Conservation (phyloP, 1,140 invertebrate genomes). For the Hyles vespertilio region DNA sequence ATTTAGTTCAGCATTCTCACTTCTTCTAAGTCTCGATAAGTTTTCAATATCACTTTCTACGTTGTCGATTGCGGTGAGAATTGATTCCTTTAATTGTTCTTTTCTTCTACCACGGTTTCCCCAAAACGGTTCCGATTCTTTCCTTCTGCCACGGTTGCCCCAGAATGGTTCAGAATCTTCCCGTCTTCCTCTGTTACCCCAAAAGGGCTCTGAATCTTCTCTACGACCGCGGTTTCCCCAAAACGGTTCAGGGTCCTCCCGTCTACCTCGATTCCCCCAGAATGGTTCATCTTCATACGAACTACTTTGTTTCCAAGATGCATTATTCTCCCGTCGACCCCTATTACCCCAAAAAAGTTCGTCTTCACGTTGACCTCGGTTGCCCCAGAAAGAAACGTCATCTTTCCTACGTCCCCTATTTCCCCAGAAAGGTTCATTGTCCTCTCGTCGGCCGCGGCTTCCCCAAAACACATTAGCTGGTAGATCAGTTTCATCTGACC, state of each 20-base stretch:
- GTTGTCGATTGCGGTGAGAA: constrained; percentile 40
- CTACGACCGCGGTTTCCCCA: constrained; percentile 53
- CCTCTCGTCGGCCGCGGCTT: constrained; percentile 24
- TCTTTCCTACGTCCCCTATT: constrained; percentile 27
- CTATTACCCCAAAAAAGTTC: constrained; percentile 27
- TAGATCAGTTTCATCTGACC: constrained; percentile 24
- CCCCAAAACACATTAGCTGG: constrained; percentile 20
- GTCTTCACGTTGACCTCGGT: constrained; percentile 31
- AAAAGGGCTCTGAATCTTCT: constrained; percentile 43
- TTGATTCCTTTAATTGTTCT: constrained; percentile 39
- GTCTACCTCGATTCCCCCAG: constrained; percentile 37
- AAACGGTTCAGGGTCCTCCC: constrained; percentile 33
- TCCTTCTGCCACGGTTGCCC: constrained; percentile 40
- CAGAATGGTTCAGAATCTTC: constrained; percentile 37
- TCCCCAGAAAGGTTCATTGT: constrained; percentile 40
- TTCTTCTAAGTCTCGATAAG: constrained; percentile 31
- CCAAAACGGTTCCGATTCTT: constrained; percentile 52
- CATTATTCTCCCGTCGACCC: constrained; percentile 21
- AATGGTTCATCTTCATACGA: constrained; percentile 41
- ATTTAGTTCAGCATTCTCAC: constrained; percentile 30
- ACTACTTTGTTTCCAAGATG: constrained; percentile 29
- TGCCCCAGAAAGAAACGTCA: constrained; percentile 39
- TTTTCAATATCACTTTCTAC: constrained; percentile 42
- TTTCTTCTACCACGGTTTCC: constrained; percentile 47
- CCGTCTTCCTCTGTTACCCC: constrained; percentile 53